Percentiles rank a stretch among this genome's conserved stretches.
These are phyloP conservation scores for Dryobotodes eremita DNA, from an alignment of 2,888 invertebrate species.

Conservation along the genomic window DNA sequence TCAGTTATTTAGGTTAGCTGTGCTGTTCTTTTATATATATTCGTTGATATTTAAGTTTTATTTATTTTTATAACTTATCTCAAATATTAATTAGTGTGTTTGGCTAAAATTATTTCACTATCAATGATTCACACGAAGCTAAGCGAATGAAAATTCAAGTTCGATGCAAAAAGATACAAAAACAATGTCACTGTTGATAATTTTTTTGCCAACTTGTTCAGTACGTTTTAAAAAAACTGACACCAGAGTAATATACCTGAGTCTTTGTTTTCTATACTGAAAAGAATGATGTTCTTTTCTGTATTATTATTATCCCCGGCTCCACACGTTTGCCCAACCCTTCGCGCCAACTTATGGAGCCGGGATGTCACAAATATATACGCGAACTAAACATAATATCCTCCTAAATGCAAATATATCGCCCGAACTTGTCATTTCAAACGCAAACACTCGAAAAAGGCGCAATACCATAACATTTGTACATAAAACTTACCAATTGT, in stretches of 20 bases:
- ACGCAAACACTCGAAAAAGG: constrained; percentile 30
- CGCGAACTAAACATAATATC: not conserved
- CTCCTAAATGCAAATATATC: not conserved
- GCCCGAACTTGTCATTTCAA: constrained; percentile 31
- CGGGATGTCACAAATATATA: not conserved
- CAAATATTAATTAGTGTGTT: constrained; percentile 25
- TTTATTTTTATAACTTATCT: constrained; percentile 1
- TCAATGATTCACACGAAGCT: constrained; percentile 51
- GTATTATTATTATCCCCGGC: not conserved
- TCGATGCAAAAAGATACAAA: not conserved
- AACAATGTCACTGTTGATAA: not conserved
- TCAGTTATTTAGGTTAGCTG: constrained; percentile 60
- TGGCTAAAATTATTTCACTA: constrained; percentile 27
- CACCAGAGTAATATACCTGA: not conserved
- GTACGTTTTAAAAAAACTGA: not conserved
- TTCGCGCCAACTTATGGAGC: not conserved
- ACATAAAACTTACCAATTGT: constrained; percentile 86
- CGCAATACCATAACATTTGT: constrained; percentile 32
- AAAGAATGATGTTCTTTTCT: not conserved
- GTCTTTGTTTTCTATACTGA: not conserved
- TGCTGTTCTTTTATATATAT: constrained; percentile 35
- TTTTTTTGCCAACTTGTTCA: not conserved
- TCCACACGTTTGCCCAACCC: not conserved
- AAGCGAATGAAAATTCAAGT: constrained; percentile 36
- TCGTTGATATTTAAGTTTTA: constrained; percentile 22